Evolutionary conservation across 2,888 invertebrate genomes (phyloP).

Genomic region (Chelonus formosanus): DNA sequence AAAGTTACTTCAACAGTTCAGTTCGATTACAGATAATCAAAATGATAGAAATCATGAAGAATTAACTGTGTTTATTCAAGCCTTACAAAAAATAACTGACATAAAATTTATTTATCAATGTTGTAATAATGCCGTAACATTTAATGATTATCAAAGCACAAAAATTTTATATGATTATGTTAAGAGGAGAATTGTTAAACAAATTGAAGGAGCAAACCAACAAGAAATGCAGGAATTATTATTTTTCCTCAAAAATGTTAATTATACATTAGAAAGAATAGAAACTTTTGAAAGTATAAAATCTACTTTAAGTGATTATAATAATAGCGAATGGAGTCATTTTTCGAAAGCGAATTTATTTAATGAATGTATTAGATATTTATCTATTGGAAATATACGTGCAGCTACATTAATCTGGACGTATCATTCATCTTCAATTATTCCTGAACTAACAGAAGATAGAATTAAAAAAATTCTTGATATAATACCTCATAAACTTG

Average conservation of each 20-base stretch:
- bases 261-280: slow-evolving; percentile 55
- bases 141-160: slow-evolving; percentile 53
- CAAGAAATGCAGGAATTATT: background rate
- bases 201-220: background rate
- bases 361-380: slow-evolving; percentile 58
- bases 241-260: background rate
- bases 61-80: slow-evolving; percentile 58
- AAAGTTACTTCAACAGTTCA: slow-evolving; percentile 56
- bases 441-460: slow-evolving; percentile 45
- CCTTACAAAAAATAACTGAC: slow-evolving; percentile 64
- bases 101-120: slow-evolving; percentile 64
- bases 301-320: slow-evolving; percentile 42
- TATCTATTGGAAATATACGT: slow-evolving; percentile 58
- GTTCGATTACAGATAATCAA: slow-evolving; percentile 49
- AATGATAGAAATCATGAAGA: slow-evolving; percentile 46
- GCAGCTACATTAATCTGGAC: slow-evolving; percentile 60
- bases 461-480: slow-evolving; percentile 48
- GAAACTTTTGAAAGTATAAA: slow-evolving; percentile 63
- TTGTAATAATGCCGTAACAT: slow-evolving; percentile 62
- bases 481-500: slow-evolving; percentile 47
- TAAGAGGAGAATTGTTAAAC: slow-evolving; percentile 48
- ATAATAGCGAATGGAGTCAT: slow-evolving; percentile 59
- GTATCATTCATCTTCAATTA: slow-evolving; percentile 55
- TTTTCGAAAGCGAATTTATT: slow-evolving; percentile 64
- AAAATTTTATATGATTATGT: slow-evolving; percentile 59